A percentile compares a stretch with the other conserved stretches of the same genome.
Evolutionary conservation across 2,113 vertebrate species (phyloP).

Genomic region (Neolamprologus hecqui): DNA sequence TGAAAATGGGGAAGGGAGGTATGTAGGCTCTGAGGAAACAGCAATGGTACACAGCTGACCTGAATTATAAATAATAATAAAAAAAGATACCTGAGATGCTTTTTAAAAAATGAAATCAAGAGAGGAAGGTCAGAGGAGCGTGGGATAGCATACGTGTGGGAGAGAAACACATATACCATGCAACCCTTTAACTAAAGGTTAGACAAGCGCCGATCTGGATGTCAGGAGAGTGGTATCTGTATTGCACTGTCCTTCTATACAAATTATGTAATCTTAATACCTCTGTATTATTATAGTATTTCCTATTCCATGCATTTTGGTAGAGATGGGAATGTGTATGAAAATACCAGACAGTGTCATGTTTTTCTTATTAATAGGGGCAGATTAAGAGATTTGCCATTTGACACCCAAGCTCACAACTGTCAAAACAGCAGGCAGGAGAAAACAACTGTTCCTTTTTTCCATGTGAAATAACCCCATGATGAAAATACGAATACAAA

Average conservation of each 20-base stretch:
- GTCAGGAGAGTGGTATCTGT: not conserved
- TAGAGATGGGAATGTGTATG: constrained; percentile 47
- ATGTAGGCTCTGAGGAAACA: not conserved
- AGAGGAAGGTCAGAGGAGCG: not conserved
- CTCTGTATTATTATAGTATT: not conserved
- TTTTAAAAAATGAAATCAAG: not conserved
- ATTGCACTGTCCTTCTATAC: not conserved
- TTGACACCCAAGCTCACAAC: constrained; percentile 61
- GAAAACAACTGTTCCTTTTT: constrained; percentile 19
- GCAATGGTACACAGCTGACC: not conserved
- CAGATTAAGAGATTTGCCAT: constrained; percentile 73
- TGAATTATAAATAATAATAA: not conserved
- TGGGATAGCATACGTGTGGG: not conserved
- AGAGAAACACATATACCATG: not conserved
- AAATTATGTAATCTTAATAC: constrained; percentile 8
- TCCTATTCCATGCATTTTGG: not conserved
- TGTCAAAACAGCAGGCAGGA: constrained; percentile 68
- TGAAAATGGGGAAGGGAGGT: not conserved
- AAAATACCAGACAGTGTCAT: constrained; percentile 48
- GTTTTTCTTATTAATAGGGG: constrained; percentile 67
- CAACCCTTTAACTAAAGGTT: not conserved
- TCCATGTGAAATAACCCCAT: constrained; percentile 13
- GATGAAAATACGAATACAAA: constrained; percentile 48
- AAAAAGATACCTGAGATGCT: not conserved
- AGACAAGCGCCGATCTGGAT: not conserved